Base-by-base conservation (phyloP, 2,888 invertebrate genomes). In the Argynnis bischoffii region DNA sequence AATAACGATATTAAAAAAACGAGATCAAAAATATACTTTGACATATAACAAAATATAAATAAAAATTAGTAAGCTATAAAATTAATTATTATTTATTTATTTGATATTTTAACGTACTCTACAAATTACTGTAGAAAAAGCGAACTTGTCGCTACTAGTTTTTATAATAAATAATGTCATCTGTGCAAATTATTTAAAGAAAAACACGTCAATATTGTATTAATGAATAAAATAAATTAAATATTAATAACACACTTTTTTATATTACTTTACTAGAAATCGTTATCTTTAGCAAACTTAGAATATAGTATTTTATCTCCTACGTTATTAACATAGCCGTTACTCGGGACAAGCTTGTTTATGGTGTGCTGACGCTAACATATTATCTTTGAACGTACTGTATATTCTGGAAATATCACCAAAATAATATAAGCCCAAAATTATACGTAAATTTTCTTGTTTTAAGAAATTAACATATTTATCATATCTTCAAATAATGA, bases 291-390 rank as follows among this genome's bases (percentile, higher is more conserved):
- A 18, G 61, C 18, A 41, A 61, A 61, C 35, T 61, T 41, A 61
- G 51, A 53, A 53, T 51, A 51, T 53, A 61, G 15, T 61, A 50
- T 61, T 61, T 61, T 61, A 61, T 61, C 61, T 61, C 50, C 50
- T 50, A 60, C 61, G 61, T 61, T 61, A 61, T 61, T 61, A 61
- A 61, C 61, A 61, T 53, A 61, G 61, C 61, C 61, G 61, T 61
- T 61, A 61, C 61, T 61, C 50, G 51, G 41, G 61, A 51, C 61
- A 61, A 51, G 51, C 51, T 61, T 61, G 61, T 61, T 61, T 61
- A 53, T 61, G 61, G 61, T 53, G 61, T 61, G 61, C 51, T 61
- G 61, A 61, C 61, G 61, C 35, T 61, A 53, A 53, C 61, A 53
- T 51, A 59, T 48, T 59, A 61, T 51, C 61, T 61, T 53, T 53